Base-by-base conservation (phyloP, 2,888 invertebrate species). In the Pandemis cinnamomeana region DNA sequence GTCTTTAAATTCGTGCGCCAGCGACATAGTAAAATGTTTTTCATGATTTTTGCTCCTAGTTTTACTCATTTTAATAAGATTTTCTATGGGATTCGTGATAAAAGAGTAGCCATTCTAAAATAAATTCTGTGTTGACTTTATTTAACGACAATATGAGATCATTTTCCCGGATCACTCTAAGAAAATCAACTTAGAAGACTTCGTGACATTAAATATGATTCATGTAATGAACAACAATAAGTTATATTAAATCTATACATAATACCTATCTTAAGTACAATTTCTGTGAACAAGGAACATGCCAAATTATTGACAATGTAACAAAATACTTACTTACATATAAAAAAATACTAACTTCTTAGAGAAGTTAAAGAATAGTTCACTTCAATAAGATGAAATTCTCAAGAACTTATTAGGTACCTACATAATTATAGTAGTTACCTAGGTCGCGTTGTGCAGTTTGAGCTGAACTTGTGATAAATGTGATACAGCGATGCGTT, bases 261-360 rank as follows among this genome's bases (percentile, higher is more conserved):
- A 63, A 63, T 46, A 44, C 8, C 20, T 13, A 58, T 55, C 27
- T 58, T 48, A 64, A 36, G 46, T 48, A 64, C 48, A 48, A 27
- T 20, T 48, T 64, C 27, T 46, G 20, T 64, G 13, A 64, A 64
- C 48, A 48, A 64, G 46, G 44, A 63, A 63, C 63, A 36, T 60
- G 60, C 60, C 36, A 11, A 60, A 36, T 36, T 60, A 36, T 6
- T 36, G 36, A 13, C 27, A 36, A 15, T 60, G 11, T 63, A 64
- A 67, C 15, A 63, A 68, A 68, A 20, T 20, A 20, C 20, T 20
- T 13, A 46, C 55, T 63, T 58, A 62, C 6, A 48, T 61, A 27
- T 58, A 2, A 53, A 67, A 68, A 68, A 53, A 64, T 64, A 64
- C 27, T 53, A 53, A 15, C 62, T 58, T 72, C 63, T 73, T 62